These are phyloP conservation scores for Cylloceria caligata DNA, from an alignment of 2,888 invertebrate genomes.

Conservation along the genomic window DNA sequence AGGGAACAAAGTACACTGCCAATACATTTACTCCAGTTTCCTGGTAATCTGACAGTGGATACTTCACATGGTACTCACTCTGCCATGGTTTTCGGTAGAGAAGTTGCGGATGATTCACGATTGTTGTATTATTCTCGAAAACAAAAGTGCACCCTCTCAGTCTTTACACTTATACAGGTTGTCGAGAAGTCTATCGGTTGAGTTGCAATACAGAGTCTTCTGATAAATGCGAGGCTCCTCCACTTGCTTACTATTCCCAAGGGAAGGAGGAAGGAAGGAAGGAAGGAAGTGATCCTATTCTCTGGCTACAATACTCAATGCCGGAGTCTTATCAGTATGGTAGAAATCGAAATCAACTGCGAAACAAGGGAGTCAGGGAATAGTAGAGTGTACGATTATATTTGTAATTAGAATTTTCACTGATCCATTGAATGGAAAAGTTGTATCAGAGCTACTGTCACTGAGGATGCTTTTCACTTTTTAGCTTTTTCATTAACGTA, in stretches of 20 bases:
- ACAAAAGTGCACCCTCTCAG: neutral
- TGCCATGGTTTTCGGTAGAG: neutral
- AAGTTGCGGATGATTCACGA: neutral
- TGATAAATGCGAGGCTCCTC: neutral
- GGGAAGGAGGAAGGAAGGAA: neutral
- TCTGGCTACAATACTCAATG: too few species aligned
- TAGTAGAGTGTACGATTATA: too few species aligned
- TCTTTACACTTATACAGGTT: neutral
- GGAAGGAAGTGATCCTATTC: neutral
- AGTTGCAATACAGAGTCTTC: neutral
- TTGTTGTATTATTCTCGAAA: neutral
- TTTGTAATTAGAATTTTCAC: too few species aligned
- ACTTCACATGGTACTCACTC: neutral
- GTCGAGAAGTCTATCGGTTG: neutral
- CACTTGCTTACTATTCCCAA: neutral
- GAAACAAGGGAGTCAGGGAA: too few species aligned
- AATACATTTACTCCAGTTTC: constrained; percentile 8
- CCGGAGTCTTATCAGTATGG: too few species aligned
- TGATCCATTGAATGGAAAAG: too few species aligned
- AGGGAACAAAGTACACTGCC: neutral
- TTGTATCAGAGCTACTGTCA: too few species aligned
- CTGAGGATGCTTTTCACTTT: too few species aligned
- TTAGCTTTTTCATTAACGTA: too few species aligned
- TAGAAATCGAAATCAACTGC: too few species aligned
- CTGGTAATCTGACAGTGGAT: neutral